Evolutionary conservation across 37 sponge, comb jelly and placozoan genomes (phyloP), one percentile per base, ranked within the genome.

Genomic region (Agelas oroides): DNA sequence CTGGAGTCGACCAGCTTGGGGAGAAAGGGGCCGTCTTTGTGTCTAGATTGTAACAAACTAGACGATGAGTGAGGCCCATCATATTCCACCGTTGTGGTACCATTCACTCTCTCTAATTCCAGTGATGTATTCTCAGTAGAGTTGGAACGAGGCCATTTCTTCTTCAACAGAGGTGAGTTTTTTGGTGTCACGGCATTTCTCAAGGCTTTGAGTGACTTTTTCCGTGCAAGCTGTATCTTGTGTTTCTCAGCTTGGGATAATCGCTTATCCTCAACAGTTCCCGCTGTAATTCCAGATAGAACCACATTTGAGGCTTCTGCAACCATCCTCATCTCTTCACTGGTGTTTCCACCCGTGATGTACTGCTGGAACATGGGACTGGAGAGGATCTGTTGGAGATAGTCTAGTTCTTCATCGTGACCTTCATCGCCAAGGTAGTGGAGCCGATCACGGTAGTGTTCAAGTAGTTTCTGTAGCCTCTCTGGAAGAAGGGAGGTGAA

Each of bases 381-480:
- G 53, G 55, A 79, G 2, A 95, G 67, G 59, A 91, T 85, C 58
- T 91, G 84, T 14, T 69, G 75, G 35, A 95, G 38, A 67, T 88
- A 95, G 59, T 88, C 88, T 16, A 95, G 75, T 28, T 95, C 95
- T 71, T 91, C 92, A 31, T 81, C 65, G 75, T 81, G 58, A n/a
- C 38, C 85, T 8, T 46, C 66, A 25, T 91, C 86, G 0, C 89
- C 88, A 28, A 18, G 8, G 1, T 27, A 30, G 38, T 86, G 82
- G 8, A 95, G 89, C 37, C 89, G 77, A 36, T 78, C 39, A 31
- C 77, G 82, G 55, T 90, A 90, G 40, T 88, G 88, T 24, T 84
- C 86, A n/a, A 95, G 41, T 20, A 94, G 77, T 13, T 40, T 66
- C 1, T 80, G 24, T 20, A 89, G 62, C 21, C 87, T 40, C 30